Percentiles rank a stretch among this genome's conserved stretches.
Conservation (phyloP, 1,140 invertebrate species). For the Drosophila littoralis region DNA sequence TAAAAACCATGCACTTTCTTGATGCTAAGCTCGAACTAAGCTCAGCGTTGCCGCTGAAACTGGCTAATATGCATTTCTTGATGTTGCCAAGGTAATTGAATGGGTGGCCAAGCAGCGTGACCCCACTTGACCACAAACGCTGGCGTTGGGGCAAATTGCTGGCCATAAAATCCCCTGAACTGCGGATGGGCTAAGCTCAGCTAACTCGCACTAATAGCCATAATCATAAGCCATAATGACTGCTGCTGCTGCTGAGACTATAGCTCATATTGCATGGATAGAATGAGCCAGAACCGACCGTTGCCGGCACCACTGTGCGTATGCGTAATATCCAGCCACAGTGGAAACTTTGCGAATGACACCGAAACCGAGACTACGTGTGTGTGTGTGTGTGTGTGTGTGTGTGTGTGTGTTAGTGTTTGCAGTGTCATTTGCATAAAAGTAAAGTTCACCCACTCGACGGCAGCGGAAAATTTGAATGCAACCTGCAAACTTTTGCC, state of each 20-base stretch:
- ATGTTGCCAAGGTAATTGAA: conserved; percentile 33
- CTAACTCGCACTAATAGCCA: conserved; percentile 75
- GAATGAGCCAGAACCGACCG: background rate
- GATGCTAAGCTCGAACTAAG: conserved; percentile 16
- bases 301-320: conserved; percentile 40
- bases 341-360: conserved; percentile 74
- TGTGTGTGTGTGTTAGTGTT: conserved; percentile 40
- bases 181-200: conserved; percentile 47
- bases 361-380: conserved; percentile 55
- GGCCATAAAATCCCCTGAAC: conserved; percentile 40
- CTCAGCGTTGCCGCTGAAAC: conserved; percentile 16
- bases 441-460: conserved; percentile 82
- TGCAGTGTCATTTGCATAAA: conserved; percentile 78
- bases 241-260: conserved; percentile 39
- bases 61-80: conserved; percentile 43
- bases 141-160: conserved; percentile 42
- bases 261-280: conserved; percentile 44
- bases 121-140: conserved; percentile 38
- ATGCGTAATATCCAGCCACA: conserved; percentile 42
- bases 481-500: conserved; percentile 79
- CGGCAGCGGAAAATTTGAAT: conserved; percentile 66
- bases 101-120: conserved; percentile 7
- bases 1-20: background rate
- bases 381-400: conserved; percentile 12
- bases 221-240: conserved; percentile 82